Evolutionary conservation across 1,140 invertebrate genomes (phyloP), one percentile per base, ranked within the genome.

Genomic region (Rhagoletis pomonella): DNA sequence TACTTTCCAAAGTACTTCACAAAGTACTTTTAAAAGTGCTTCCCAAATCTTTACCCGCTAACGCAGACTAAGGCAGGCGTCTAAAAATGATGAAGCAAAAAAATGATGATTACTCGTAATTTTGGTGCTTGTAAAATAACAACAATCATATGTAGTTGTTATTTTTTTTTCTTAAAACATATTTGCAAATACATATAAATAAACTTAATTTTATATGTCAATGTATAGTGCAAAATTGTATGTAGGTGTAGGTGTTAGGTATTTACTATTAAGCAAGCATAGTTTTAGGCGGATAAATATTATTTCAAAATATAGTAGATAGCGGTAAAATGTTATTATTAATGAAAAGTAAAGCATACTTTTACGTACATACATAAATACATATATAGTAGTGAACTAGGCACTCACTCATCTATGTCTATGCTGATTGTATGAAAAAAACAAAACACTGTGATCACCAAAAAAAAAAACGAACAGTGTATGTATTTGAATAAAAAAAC

Each of bases 11-110:
- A 81, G 73, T 81, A 81, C 73, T 81, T 47, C 73, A 81, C 39
- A 81, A 81, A 81, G 73, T 81, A n/a, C 73, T 81, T 81, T 81
- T n/a, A 81, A 81, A 81, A 81, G 73, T 81, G 73, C 73, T 81
- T 81, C 73, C 73, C 73, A 81, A 81, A 50, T 55, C 44, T 73
- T 55, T 81, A 42, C 73, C 73, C 73, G 73, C 73, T 55, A 14
- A 81, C 73, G 73, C 47, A 81, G 73, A 55, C 9, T 19, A 81
- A 4, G 6, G 42, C 47, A 29, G 17, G 1, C n/a, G 47, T 55
- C 42, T 29, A 50, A 12, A 55, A 29, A 17, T 81, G 19, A 29
- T 81, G 12, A 81, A 81, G 5, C 2, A 55, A 62, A 29, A 29
- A 29, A 14, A 14, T 62, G 60, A 81, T 81, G 17, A 73, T 73